Conservation (phyloP, 1,140 invertebrate genomes). For the Drosophila prosaltans region DNA sequence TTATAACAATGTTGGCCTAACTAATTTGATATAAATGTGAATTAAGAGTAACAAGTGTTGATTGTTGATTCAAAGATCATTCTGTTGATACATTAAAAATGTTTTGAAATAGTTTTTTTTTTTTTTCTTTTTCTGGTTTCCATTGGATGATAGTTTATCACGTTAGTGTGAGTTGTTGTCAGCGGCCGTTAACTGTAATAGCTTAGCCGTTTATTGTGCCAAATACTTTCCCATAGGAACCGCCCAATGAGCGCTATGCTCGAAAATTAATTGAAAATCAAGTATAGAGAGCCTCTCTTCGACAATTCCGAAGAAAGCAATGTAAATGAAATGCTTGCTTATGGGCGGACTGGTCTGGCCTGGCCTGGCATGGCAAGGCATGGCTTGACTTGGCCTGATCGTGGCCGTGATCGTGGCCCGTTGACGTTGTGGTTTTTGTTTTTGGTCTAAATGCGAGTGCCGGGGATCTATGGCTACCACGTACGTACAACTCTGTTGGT, state of each 20-base stretch:
- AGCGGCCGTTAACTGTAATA: conserved; percentile 65
- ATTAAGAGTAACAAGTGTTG: background rate
- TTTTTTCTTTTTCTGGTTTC: conserved; percentile 24
- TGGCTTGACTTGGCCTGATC: background rate
- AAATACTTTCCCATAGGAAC: conserved; percentile 75
- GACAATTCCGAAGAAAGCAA: conserved; percentile 57
- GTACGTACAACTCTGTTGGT: conserved; percentile 68
- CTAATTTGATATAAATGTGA: background rate
- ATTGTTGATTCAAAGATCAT: background rate
- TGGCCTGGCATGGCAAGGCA: background rate
- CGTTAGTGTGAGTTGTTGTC: conserved; percentile 15
- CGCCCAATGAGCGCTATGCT: conserved; percentile 42
- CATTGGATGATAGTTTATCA: conserved; percentile 47
- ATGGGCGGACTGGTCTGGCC: conserved; percentile 3
- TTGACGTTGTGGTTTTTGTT: conserved; percentile 5
- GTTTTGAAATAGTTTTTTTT: no score
- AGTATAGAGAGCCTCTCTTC: conserved; percentile 31
- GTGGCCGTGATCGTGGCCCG: background rate
- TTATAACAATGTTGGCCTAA: background rate
- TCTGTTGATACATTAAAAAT: background rate
- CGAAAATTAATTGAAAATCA: conserved; percentile 73
- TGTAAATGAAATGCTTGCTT: conserved; percentile 44
- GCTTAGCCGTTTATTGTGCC: conserved; percentile 71
- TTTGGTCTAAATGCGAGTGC: conserved; percentile 27
- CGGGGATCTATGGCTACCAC: conserved; percentile 16